Conservation (phyloP, 2,888 invertebrate species). For the Dromius quadrimaculatus region DNA sequence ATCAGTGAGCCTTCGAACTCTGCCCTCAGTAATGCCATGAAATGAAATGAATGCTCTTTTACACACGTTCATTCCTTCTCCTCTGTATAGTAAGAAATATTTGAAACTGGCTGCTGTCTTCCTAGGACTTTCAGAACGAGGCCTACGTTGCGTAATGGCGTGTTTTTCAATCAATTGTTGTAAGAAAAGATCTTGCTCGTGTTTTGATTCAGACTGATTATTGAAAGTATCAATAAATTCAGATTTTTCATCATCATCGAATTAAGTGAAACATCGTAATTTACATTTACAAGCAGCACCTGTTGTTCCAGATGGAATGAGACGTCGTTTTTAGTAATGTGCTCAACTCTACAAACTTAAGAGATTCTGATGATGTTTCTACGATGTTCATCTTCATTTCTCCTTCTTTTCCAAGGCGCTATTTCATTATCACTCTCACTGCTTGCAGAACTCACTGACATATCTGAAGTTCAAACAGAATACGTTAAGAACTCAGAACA, state of each 20-base stretch:
- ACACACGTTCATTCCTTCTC: constrained; percentile 8
- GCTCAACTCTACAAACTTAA: not conserved
- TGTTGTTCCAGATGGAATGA: not conserved
- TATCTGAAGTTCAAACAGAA: too few relatives aligned
- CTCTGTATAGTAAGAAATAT: constrained; percentile 7
- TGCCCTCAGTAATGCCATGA: constrained; percentile 3
- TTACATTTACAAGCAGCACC: not conserved
- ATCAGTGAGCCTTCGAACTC: constrained; percentile 7
- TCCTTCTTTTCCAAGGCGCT: not conserved
- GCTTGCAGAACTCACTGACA: not conserved
- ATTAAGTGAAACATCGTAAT: not conserved
- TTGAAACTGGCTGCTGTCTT: not conserved
- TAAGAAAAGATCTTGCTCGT: constrained; percentile 38
- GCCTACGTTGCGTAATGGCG: not conserved
- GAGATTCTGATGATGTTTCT: not conserved
- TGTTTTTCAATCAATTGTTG: constrained; percentile 5
- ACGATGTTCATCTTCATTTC: not conserved
- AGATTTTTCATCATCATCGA: not conserved
- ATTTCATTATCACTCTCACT: not conserved
- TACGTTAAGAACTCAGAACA: too few relatives aligned
- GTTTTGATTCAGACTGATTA: not conserved
- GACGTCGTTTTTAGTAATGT: not conserved
- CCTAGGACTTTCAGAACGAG: constrained; percentile 9
- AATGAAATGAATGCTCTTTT: constrained; percentile 24
- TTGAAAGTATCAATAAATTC: not conserved